A percentile compares a stretch with the other conserved stretches of the same genome.
Evolutionary conservation across 2,113 vertebrate species (phyloP).

Genomic region (Festucalex cinctus): DNA sequence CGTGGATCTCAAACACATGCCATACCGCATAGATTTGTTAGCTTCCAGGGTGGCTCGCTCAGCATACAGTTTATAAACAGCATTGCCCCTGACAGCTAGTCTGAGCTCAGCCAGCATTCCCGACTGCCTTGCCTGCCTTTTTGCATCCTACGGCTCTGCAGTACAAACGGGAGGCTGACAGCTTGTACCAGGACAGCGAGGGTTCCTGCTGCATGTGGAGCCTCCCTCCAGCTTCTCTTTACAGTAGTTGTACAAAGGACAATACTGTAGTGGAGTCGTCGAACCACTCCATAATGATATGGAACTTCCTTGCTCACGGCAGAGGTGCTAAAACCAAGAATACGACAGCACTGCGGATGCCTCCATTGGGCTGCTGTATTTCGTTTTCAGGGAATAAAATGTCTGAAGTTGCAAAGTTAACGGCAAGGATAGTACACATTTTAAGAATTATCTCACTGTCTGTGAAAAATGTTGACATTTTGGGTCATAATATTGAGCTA

Average conservation of each 20-base stretch:
- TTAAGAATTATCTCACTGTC: slow-evolving; percentile 15
- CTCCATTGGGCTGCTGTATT: slow-evolving; percentile 31
- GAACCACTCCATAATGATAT: slow-evolving; percentile 58
- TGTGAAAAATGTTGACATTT: too few species aligned
- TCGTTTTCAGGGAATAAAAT: slow-evolving; percentile 21
- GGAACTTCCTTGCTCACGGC: slow-evolving; percentile 47
- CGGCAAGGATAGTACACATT: slow-evolving; percentile 21
- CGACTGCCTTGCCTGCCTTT: slow-evolving; percentile 26
- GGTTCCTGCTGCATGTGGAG: slow-evolving; percentile 41
- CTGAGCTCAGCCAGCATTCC: slow-evolving; percentile 30
- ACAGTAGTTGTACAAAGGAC: slow-evolving; percentile 41
- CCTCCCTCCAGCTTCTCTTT: slow-evolving; percentile 28
- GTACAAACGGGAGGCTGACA: slow-evolving; percentile 38
- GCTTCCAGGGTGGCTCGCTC: slow-evolving; percentile 16
- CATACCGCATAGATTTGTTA: slow-evolving; percentile 23
- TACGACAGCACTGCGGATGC: slow-evolving; percentile 7
- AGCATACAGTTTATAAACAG: slow-evolving; percentile 29
- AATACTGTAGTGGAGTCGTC: slow-evolving; percentile 41
- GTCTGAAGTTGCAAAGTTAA: slow-evolving; percentile 37
- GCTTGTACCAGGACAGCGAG: slow-evolving; percentile 45
- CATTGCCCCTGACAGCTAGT: slow-evolving; percentile 39
- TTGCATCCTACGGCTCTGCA: slow-evolving; percentile 26
- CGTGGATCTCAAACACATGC: slow-evolving; percentile 14
- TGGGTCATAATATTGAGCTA: too few species aligned
- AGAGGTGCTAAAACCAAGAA: slow-evolving; percentile 61